These are phyloP conservation scores for Dermochelys coriacea DNA, from an alignment of 2,797 vertebrate genomes.

Conservation along the genomic window DNA sequence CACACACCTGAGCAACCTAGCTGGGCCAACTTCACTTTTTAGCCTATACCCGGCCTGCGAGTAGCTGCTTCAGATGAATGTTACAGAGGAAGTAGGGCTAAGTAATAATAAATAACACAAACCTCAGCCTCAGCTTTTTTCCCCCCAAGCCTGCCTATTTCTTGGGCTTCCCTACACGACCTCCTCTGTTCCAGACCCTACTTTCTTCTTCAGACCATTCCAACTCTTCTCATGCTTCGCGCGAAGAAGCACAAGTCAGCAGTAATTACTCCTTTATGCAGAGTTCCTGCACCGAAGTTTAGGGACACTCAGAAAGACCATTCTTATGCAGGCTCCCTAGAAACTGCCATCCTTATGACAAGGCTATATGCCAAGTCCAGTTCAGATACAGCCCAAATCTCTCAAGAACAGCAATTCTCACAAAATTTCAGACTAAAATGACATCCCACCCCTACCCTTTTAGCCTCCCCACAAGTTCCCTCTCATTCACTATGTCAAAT, in stretches of 20 bases:
- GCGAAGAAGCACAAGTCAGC: background rate
- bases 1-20: background rate
- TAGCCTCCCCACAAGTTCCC: background rate
- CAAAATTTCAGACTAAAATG: background rate
- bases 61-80: background rate
- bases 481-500: background rate
- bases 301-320: background rate
- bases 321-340: background rate
- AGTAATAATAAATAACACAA: background rate
- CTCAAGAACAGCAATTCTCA: background rate
- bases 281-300: background rate
- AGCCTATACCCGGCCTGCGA: background rate
- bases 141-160: background rate
- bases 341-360: background rate
- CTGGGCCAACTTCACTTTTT: background rate
- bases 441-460: background rate
- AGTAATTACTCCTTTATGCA: background rate
- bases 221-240: background rate
- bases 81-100: background rate
- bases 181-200: background rate
- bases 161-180: background rate
- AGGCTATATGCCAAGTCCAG: background rate
- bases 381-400: background rate
- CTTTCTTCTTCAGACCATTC: background rate
- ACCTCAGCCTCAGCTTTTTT: background rate